Evolutionary conservation across 2,797 vertebrate species (phyloP), one percentile per base, ranked within the genome.

Genomic region (Ctenochaetus hawaiiensis): DNA sequence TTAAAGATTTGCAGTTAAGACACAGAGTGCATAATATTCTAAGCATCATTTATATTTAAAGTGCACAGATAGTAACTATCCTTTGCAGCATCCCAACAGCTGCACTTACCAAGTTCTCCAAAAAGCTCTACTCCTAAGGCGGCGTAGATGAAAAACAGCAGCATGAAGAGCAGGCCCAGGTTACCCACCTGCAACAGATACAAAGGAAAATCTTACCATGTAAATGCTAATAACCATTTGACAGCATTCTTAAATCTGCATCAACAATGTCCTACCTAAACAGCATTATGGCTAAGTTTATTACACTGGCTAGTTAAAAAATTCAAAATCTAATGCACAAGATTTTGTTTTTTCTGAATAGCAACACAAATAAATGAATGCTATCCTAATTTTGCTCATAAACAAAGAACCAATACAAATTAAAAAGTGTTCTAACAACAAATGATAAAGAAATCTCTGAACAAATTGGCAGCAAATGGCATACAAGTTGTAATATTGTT

Each of bases 61-160:
- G 18, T 22, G 14, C 2, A 45, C 13, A 16, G 5, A 14, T 14
- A 45, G 44, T 30, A n/a, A 67, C 17, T 41, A 14, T 51, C n/a
- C 2, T 22, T 45, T 54, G n/a, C 20, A 39, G 56, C 22, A 41
- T 18, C 0, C 1, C 1, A 18, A 51, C 5, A n/a, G 2, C 6
- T 53, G 20, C 52, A 92, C 96, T 96, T 93, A 99, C 98, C 96
- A 81, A 99, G 94, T 94, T 99, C 98, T 87, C 98, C 98, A 69
- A 99, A 99, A 71, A 99, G 97, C 91, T 99, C 98, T 82, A 99
- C 98, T 70, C 98, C 98, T 89, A 99, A 94, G 72, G 98, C 98
- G 18, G 98, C 98, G 0, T 99, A 99, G 95, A 99, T 99, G 94
- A 99, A 99, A 96, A 99, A 99, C 26, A 99, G 97, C 75, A 99